phyloP scores from a whole-genome alignment of 1,140 invertebrate species.

The Caenorhabditis brenneri region DNA sequence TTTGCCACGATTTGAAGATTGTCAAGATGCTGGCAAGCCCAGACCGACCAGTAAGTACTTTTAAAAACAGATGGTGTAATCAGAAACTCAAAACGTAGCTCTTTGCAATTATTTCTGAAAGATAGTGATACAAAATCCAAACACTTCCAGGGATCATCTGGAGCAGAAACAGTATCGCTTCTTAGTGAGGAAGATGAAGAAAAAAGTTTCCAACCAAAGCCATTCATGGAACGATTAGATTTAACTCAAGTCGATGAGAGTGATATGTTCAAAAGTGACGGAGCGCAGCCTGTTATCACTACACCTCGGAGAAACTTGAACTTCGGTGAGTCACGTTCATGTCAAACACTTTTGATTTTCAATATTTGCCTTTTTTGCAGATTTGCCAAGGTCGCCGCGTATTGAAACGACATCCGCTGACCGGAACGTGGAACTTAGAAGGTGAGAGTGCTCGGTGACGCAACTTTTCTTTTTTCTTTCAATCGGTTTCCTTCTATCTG shows the following conservation, averaged over 20 bases:
- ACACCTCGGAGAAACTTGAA: conserved; percentile 7
- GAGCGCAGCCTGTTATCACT: conserved; percentile 7
- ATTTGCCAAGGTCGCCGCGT: conserved; percentile 33
- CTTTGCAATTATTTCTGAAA: neutral
- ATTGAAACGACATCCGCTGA: conserved; percentile 37
- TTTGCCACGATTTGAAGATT: conserved; percentile 13
- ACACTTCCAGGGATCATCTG: neutral
- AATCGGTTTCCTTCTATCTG: neutral
- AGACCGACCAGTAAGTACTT: neutral
- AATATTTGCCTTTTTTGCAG: conserved; percentile 39
- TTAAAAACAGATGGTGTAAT: neutral
- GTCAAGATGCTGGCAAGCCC: conserved; percentile 4
- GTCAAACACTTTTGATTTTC: neutral
- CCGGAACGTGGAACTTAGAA: conserved; percentile 40
- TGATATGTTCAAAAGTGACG: neutral
- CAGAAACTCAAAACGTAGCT: neutral
- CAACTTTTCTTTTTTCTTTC: neutral
- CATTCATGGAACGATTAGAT: neutral
- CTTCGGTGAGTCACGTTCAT: conserved; percentile 5
- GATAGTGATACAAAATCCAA: neutral
- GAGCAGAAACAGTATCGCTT: neutral
- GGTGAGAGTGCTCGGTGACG: neutral
- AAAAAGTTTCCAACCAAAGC: neutral
- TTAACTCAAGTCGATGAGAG: neutral
- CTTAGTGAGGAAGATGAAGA: neutral